Conservation (phyloP, 2,797 vertebrate species). For the Gadopsis bispinosus region DNA sequence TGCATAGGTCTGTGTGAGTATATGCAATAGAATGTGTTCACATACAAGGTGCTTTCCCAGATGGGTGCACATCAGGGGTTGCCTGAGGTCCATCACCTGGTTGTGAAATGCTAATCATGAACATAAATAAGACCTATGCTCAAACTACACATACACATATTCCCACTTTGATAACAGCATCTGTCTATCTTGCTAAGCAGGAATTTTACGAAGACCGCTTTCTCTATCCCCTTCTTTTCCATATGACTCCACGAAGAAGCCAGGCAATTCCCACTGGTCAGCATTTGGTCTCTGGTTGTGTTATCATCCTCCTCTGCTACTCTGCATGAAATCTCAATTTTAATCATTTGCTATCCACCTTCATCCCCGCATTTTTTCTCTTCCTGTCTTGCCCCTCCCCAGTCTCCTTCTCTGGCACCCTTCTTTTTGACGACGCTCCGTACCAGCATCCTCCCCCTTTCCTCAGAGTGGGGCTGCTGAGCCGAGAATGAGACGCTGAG, state of each 20-base stretch:
- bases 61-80: slow-evolving; percentile 57
- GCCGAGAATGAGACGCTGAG: slow-evolving; percentile 39
- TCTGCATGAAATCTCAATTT: slow-evolving; percentile 56
- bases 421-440: background rate
- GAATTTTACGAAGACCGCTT: slow-evolving; percentile 20
- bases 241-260: slow-evolving; percentile 32
- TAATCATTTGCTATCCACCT: slow-evolving; percentile 40
- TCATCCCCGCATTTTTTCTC: slow-evolving; percentile 20
- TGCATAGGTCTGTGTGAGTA: background rate
- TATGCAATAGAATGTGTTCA: slow-evolving; percentile 11
- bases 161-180: slow-evolving; percentile 51
- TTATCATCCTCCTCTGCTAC: slow-evolving; percentile 33
- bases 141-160: slow-evolving; percentile 15
- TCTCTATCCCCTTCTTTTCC: slow-evolving; percentile 10
- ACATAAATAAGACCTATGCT: slow-evolving; percentile 45
- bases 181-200: slow-evolving; percentile 51
- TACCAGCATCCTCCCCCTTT: slow-evolving; percentile 14
- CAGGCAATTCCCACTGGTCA: slow-evolving; percentile 49
- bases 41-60: slow-evolving; percentile 33
- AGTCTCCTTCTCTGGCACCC: background rate
- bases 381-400: background rate
- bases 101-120: slow-evolving; percentile 62
- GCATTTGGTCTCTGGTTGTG: slow-evolving; percentile 38
- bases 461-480: slow-evolving; percentile 67
- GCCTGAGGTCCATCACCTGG: slow-evolving; percentile 61